Percentiles rank a stretch among this genome's conserved stretches.
phyloP scores from a whole-genome alignment of 2,113 vertebrate genomes.

The Archocentrus centrarchus region DNA sequence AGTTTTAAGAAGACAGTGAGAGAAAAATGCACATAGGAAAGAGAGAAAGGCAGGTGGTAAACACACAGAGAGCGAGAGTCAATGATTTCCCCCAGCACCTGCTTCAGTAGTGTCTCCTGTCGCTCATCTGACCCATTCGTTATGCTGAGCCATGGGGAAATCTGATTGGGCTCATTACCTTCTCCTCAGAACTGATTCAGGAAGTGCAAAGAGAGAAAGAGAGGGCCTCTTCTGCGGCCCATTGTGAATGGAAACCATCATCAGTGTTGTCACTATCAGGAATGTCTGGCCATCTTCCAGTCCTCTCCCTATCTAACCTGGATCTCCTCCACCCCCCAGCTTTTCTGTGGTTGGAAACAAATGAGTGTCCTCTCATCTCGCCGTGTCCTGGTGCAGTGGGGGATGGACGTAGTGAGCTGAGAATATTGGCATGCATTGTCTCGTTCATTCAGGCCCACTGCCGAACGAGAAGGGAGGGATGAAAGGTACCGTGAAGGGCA shows the following conservation, averaged over 20 bases:
- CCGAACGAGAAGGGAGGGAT: constrained; percentile 61
- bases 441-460: constrained; percentile 40
- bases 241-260: constrained; percentile 62
- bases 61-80: constrained; percentile 50
- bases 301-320: constrained; percentile 64
- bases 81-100: constrained; percentile 69
- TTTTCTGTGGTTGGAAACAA: constrained; percentile 61
- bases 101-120: constrained; percentile 72
- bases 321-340: constrained; percentile 53
- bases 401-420: constrained; percentile 40
- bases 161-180: constrained; percentile 81
- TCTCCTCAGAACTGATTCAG: constrained; percentile 69
- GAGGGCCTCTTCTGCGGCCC: constrained; percentile 27
- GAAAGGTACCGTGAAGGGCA: constrained; percentile 70
- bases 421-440: constrained; percentile 70
- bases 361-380: constrained; percentile 53
- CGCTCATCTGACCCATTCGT: constrained; percentile 79
- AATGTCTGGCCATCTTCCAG: constrained; percentile 64
- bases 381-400: constrained; percentile 41
- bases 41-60: constrained; percentile 35
- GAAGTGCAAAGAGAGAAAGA: constrained; percentile 42
- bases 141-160: constrained; percentile 75
- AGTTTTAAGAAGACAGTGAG: constrained; percentile 41
- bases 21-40: constrained; percentile 24
- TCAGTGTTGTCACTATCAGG: constrained; percentile 58